Percentiles rank a stretch among this genome's conserved stretches.
Conservation (phyloP, 2,888 invertebrate genomes). For the Conops quadrifasciatus region DNA sequence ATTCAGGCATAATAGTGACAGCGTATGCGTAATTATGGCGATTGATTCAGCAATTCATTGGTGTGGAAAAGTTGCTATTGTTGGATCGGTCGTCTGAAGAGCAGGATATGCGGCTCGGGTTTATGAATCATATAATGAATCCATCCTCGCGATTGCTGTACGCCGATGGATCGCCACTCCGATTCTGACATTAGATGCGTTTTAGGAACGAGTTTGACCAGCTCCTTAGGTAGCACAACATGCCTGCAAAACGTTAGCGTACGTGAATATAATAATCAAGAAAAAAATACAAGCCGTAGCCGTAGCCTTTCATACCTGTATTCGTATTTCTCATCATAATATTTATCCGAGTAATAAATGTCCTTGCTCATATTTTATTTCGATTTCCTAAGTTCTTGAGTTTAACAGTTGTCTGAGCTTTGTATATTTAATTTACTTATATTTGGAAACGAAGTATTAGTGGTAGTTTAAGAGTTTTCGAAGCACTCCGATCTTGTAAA, state of each 20-base stretch:
- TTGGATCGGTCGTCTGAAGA: conserved; percentile 81
- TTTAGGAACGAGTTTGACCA: conserved; percentile 89
- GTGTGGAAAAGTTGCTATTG: conserved; percentile 43
- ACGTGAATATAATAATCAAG: neutral
- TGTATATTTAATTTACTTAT: neutral
- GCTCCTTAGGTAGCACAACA: conserved; percentile 92
- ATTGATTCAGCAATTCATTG: neutral
- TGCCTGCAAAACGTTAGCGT: conserved; percentile 74
- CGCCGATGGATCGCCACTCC: conserved; percentile 94
- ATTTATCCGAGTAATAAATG: conserved; percentile 94
- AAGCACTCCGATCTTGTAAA: too few species aligned
- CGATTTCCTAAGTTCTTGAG: conserved; percentile 3
- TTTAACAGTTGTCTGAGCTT: neutral
- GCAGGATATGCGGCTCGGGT: conserved; percentile 91
- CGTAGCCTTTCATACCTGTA: conserved; percentile 76
- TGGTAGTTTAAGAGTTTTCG: too few species aligned
- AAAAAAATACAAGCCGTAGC: neutral
- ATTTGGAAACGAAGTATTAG: too few species aligned
- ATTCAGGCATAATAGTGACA: neutral
- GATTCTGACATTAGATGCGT: conserved; percentile 92
- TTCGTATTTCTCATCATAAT: conserved; percentile 88
- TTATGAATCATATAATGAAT: conserved; percentile 96
- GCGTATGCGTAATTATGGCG: neutral
- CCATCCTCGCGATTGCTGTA: conserved; percentile 97
- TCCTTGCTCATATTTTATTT: conserved; percentile 71